Evolutionary conservation across 2,797 vertebrate species (phyloP).

Genomic region (Huso huso): DNA sequence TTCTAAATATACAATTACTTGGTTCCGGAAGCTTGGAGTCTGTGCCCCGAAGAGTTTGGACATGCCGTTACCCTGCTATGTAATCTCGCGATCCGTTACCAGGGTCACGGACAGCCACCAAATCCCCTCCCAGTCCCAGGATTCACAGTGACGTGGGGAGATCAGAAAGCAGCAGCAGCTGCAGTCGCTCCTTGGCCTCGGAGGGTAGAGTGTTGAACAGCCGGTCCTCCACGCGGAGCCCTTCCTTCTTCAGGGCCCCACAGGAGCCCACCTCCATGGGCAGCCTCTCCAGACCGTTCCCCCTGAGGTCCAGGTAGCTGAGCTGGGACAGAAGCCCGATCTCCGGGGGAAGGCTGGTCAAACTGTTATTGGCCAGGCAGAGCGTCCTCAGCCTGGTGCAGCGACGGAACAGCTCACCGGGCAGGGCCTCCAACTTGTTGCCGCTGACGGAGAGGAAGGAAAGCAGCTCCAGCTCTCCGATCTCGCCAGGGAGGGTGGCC

Average conservation of each 20-base stretch:
- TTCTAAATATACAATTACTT: too few species aligned
- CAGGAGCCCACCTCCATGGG: slow-evolving; percentile 56
- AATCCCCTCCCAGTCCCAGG: too few species aligned
- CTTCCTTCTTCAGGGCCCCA: slow-evolving; percentile 45
- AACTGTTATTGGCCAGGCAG: slow-evolving; percentile 52
- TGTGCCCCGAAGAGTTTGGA: too few species aligned
- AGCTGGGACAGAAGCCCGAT: slow-evolving; percentile 45
- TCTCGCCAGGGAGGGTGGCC: slow-evolving; percentile 45
- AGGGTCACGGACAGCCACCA: too few species aligned
- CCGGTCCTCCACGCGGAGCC: slow-evolving; percentile 58
- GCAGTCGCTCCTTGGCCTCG: slow-evolving; percentile 44
- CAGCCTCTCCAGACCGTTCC: slow-evolving; percentile 58
- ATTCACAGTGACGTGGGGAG: neutral
- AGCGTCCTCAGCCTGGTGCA: slow-evolving; percentile 52
- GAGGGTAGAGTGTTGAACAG: slow-evolving; percentile 53
- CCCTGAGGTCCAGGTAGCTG: slow-evolving; percentile 54
- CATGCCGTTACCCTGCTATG: too few species aligned
- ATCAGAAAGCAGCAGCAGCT: slow-evolving; percentile 19
- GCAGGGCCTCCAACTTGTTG: slow-evolving; percentile 57
- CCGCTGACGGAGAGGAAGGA: slow-evolving; percentile 54
- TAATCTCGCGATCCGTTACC: too few species aligned
- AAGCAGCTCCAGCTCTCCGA: slow-evolving; percentile 48
- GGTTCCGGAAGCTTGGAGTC: too few species aligned
- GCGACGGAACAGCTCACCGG: slow-evolving; percentile 45
- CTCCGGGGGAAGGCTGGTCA: slow-evolving; percentile 41